Evolutionary conservation across 2,113 vertebrate genomes (phyloP).

Genomic region (Strix aluco): DNA sequence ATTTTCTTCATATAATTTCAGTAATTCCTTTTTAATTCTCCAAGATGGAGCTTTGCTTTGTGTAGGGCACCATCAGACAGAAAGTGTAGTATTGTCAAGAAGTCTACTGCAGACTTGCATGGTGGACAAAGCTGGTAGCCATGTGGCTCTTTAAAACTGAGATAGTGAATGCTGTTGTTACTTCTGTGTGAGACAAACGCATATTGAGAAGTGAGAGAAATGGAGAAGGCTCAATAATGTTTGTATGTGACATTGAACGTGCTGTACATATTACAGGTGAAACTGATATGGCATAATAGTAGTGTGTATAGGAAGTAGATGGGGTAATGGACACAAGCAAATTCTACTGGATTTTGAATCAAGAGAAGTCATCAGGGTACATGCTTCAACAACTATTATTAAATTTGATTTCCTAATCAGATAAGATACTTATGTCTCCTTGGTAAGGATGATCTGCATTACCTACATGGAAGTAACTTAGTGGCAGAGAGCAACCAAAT

Average conservation of each 20-base stretch:
- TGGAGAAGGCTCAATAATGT: not conserved
- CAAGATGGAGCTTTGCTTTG: not conserved
- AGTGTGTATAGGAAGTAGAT: not conserved
- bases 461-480: not conserved
- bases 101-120: not conserved
- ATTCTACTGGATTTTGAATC: not conserved
- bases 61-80: not conserved
- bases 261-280: not conserved
- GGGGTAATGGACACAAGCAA: not conserved
- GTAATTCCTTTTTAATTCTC: not conserved
- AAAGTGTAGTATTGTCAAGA: not conserved
- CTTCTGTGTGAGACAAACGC: not conserved
- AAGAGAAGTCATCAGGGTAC: not conserved
- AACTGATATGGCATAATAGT: not conserved
- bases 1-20: not conserved
- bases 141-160: not conserved
- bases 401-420: not conserved
- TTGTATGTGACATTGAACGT: fast-evolving
- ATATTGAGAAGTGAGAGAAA: not conserved
- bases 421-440: not conserved
- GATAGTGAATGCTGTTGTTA: not conserved
- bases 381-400: not conserved
- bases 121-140: not conserved
- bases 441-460: not conserved
- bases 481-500: not conserved